A percentile compares a stretch with the other conserved stretches of the same genome.
Evolutionary conservation across 2,113 vertebrate species (phyloP).

Genomic region (Echinops telfairi): DNA sequence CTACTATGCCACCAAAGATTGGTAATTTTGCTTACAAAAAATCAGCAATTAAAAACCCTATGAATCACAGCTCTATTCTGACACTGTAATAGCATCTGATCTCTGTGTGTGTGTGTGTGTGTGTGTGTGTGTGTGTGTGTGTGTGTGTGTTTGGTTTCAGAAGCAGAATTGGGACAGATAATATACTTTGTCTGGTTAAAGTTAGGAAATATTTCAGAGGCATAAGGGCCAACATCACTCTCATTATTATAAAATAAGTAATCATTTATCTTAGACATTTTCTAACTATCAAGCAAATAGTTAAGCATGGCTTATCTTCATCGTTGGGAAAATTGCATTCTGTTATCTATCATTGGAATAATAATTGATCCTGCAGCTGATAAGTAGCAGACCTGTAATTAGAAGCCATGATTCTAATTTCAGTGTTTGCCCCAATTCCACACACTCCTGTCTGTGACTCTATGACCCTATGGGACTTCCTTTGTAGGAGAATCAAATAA

Average conservation of each 20-base stretch:
- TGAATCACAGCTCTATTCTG: background rate
- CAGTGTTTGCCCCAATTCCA: background rate
- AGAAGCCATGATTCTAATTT: background rate
- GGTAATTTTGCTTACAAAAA: background rate
- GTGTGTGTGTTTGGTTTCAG: background rate
- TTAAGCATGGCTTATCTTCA: slow-evolving; percentile 6
- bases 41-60: background rate
- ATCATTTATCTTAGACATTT: slow-evolving; percentile 37
- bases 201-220: background rate
- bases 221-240: background rate
- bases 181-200: background rate
- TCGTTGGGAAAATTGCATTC: background rate
- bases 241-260: background rate
- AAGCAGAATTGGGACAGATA: background rate
- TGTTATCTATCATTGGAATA: background rate
- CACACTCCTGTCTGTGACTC: background rate
- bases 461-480: background rate
- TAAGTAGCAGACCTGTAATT: background rate
- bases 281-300: background rate
- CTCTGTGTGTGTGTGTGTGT: background rate
- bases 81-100: background rate
- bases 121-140: background rate
- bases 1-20: no score
- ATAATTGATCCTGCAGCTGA: background rate
- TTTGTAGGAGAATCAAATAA: background rate